Conservation (phyloP, 2,113 vertebrate species). For the Phocoena sinus region DNA sequence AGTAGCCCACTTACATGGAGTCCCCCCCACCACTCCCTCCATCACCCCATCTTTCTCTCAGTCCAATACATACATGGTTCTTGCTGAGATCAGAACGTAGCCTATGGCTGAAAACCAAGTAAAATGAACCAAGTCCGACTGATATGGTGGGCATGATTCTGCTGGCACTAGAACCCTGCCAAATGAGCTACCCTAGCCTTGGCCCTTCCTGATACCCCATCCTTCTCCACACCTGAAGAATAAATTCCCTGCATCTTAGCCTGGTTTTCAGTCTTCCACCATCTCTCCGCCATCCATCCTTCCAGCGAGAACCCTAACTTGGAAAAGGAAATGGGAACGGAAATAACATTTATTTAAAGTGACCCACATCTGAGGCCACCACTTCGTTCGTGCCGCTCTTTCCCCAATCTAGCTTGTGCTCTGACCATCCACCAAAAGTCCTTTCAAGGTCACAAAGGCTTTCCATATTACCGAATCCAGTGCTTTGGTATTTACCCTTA, state of each 20-base stretch:
- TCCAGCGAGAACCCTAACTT: not conserved
- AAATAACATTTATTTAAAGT: not conserved
- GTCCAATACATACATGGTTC: not conserved
- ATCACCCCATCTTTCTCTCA: not conserved
- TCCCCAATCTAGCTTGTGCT: not conserved
- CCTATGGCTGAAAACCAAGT: not conserved
- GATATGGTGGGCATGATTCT: not conserved
- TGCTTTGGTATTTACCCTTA: not conserved
- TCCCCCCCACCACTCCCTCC: not conserved
- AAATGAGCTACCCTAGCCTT: not conserved
- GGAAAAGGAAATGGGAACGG: not conserved
- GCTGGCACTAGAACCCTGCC: not conserved
- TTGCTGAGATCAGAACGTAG: not conserved
- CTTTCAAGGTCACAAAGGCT: not conserved
- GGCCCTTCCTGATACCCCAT: not conserved
- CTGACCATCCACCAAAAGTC: not conserved
- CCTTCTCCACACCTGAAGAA: not conserved
- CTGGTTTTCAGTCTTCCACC: not conserved
- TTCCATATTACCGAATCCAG: not conserved
- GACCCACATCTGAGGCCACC: rapidly evolving
- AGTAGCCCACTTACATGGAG: no score
- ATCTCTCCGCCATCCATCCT: not conserved
- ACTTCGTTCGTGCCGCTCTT: not conserved
- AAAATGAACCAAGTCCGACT: not conserved
- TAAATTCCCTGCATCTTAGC: not conserved